Evolutionary conservation across 2,797 vertebrate species (phyloP).

Genomic region (Spondyliosoma cantharus): DNA sequence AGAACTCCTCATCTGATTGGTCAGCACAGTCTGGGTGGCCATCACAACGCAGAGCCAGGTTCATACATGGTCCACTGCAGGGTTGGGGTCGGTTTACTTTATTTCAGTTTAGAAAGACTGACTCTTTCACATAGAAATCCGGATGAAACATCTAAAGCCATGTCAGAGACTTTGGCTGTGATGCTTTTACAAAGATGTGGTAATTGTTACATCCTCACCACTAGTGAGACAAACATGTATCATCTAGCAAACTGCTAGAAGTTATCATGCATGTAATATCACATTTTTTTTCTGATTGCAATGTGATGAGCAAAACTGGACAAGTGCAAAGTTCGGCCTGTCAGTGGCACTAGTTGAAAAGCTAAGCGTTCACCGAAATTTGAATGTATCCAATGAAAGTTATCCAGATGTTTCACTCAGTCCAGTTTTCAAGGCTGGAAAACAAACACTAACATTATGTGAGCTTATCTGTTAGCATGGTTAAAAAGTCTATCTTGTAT

Average conservation of each 20-base stretch:
- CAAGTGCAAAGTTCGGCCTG: not conserved
- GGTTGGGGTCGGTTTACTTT: conserved; percentile 34
- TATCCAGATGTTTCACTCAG: not conserved
- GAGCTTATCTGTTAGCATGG: not conserved
- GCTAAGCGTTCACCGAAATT: not conserved
- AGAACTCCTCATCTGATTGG: conserved; percentile 88
- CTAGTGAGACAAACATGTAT: not conserved
- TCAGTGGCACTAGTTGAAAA: not conserved
- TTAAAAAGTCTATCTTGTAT: not conserved
- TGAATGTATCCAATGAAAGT: not conserved
- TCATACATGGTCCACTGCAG: conserved; percentile 86
- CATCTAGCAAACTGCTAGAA: not conserved
- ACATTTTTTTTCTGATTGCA: no score
- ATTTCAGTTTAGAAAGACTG: conserved; percentile 25
- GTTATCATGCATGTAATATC: not conserved
- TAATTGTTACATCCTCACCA: not conserved
- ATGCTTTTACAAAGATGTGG: not conserved
- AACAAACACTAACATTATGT: not conserved
- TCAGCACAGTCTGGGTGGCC: conserved; percentile 88
- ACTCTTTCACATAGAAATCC: not conserved
- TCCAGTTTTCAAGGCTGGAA: not conserved
- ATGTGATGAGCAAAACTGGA: not conserved
- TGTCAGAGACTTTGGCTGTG: not conserved
- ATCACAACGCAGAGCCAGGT: conserved; percentile 85
- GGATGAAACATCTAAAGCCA: not conserved